Conservation (phyloP, 2,888 invertebrate species). For the Ormyrus nitidulus region DNA sequence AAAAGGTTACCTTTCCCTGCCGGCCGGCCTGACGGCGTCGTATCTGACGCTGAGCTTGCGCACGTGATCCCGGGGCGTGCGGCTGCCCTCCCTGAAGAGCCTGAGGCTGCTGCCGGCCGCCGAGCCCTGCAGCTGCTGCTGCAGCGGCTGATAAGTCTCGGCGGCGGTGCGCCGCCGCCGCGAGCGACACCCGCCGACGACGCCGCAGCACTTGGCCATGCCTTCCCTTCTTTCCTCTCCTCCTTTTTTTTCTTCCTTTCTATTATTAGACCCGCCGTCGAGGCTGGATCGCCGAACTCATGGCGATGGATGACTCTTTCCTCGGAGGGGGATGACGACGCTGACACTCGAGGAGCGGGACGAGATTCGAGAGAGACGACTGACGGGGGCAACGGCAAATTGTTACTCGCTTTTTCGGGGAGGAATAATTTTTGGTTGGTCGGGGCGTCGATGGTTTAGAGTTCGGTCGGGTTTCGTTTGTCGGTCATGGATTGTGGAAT, state of each 20-base stretch:
- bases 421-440: too few species aligned
- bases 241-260: neutral
- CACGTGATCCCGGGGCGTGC: conserved; percentile 64
- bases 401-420: too few species aligned
- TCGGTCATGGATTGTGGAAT: too few species aligned
- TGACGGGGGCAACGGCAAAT: too few species aligned
- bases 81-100: conserved; percentile 57
- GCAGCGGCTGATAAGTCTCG: conserved; percentile 66
- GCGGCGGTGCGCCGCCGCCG: conserved; percentile 48
- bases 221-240: too few species aligned
- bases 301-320: too few species aligned
- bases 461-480: too few species aligned
- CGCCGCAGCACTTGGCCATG: conserved; percentile 63
- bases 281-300: too few species aligned
- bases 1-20: conserved; percentile 61
- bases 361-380: too few species aligned
- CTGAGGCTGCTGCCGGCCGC: conserved; percentile 52
- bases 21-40: conserved; percentile 66
- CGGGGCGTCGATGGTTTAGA: too few species aligned
- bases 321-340: too few species aligned
- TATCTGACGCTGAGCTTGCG: conserved; percentile 68
- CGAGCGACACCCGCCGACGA: conserved; percentile 58
- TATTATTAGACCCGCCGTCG: conserved; percentile 29
- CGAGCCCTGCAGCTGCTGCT: conserved; percentile 50
- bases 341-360: too few species aligned